These are phyloP conservation scores for Trichogramma evanescens DNA, from an alignment of 2,888 invertebrate genomes.

Conservation along the genomic window DNA sequence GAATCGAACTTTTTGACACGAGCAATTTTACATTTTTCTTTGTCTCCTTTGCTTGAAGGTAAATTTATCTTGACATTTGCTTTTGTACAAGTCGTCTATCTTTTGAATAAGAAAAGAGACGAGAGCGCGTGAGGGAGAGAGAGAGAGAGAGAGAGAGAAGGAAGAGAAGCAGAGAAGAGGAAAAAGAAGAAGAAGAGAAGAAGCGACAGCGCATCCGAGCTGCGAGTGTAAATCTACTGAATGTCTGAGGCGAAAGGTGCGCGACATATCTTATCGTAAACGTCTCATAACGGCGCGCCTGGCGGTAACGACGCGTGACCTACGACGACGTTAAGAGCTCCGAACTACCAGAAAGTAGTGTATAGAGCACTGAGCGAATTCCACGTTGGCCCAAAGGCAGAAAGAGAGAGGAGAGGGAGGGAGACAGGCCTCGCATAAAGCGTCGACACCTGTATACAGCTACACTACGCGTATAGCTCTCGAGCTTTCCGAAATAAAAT, in stretches of 20 bases:
- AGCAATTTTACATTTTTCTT: too few species aligned
- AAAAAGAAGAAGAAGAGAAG: not conserved
- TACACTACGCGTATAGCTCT: too few species aligned
- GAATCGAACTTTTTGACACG: too few species aligned
- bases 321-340: constrained; percentile 37
- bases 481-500: not conserved
- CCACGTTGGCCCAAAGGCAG: too few species aligned
- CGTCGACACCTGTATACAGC: too few species aligned
- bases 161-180: not conserved
- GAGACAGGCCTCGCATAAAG: too few species aligned
- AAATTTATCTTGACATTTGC: too few species aligned
- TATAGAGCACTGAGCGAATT: too few species aligned
- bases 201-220: not conserved
- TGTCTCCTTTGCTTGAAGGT: too few species aligned
- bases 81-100: too few species aligned
- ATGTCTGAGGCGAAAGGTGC: constrained; percentile 37
- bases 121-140: not conserved
- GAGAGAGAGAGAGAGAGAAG: not conserved
- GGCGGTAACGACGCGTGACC: constrained; percentile 43
- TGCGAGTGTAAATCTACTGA: constrained; percentile 33
- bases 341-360: not conserved
- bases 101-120: not conserved
- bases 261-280: constrained; percentile 44
- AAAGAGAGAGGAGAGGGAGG: too few species aligned
- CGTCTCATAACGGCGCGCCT: constrained; percentile 40